Conservation (phyloP, 2,888 invertebrate species). For the Lasioglossum leucozonium region DNA sequence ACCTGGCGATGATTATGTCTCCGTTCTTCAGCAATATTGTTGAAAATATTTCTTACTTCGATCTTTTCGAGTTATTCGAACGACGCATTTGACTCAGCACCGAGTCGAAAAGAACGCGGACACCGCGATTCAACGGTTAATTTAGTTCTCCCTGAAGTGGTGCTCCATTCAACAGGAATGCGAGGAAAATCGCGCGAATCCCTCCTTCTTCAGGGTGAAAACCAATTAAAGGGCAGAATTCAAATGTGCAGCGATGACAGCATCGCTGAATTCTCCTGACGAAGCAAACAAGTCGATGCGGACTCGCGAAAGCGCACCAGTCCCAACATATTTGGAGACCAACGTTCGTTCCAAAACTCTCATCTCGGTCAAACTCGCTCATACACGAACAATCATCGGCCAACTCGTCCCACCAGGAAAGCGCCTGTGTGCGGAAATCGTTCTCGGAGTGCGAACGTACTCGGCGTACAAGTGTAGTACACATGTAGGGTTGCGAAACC, state of each 20-base stretch:
- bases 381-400: background rate
- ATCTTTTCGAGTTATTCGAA: no score
- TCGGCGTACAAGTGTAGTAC: background rate
- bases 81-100: no score
- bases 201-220: background rate
- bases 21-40: no score
- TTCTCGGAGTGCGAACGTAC: background rate
- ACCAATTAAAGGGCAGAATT: slow-evolving; percentile 10
- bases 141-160: background rate
- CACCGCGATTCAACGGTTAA: background rate
- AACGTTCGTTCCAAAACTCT: background rate
- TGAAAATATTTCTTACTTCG: no score
- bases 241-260: background rate
- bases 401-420: background rate
- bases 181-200: background rate
- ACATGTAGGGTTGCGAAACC: background rate
- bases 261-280: background rate
- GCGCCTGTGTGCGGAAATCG: background rate
- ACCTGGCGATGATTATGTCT: no score
- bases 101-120: no score
- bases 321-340: background rate
- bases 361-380: background rate
- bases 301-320: background rate
- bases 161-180: background rate
- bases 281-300: background rate